Evolutionary conservation across 2,888 invertebrate species (phyloP).

Genomic region (Sarcophaga caerulescens): DNA sequence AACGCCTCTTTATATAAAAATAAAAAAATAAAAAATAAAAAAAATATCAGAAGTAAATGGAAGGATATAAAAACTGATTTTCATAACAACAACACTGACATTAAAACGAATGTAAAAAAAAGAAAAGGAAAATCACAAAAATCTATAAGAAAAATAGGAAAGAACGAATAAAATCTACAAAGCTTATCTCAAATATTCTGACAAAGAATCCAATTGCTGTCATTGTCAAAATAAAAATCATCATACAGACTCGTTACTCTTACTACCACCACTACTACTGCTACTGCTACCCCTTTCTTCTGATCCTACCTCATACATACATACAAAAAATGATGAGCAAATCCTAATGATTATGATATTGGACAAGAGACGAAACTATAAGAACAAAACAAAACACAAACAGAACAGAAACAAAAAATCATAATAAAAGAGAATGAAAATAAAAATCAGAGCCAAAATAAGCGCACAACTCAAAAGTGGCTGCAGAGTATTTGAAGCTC

Average conservation of each 20-base stretch:
- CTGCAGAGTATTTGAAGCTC: constrained; percentile 27
- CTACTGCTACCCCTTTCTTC: not conserved
- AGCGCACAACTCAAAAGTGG: constrained; percentile 14
- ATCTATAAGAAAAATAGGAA: not conserved
- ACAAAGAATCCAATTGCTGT: constrained; percentile 61
- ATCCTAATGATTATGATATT: constrained; percentile 60
- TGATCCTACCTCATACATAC: not conserved
- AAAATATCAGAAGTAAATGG: not conserved
- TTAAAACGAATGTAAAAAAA: constrained; percentile 27
- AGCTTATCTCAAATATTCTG: constrained; percentile 59
- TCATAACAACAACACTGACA: constrained; percentile 25
- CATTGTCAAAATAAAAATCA: constrained; percentile 61
- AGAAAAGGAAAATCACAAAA: constrained; percentile 18
- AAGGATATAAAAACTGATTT: constrained; percentile 7
- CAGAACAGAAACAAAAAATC: not conserved
- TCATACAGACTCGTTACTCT: constrained; percentile 18
- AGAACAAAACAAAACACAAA: not conserved
- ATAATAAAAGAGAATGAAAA: not conserved
- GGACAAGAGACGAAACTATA: constrained; percentile 40
- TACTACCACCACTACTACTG: too few species aligned
- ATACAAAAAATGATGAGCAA: constrained; percentile 9
- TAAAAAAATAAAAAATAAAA: constrained; percentile 26
- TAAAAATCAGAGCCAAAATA: constrained; percentile 11
- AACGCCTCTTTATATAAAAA: constrained; percentile 23
- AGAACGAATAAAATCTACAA: constrained; percentile 35